Evolutionary conservation across 2,113 vertebrate species (phyloP), one percentile per base, ranked within the genome.

Genomic region (Sterna hirundo): DNA sequence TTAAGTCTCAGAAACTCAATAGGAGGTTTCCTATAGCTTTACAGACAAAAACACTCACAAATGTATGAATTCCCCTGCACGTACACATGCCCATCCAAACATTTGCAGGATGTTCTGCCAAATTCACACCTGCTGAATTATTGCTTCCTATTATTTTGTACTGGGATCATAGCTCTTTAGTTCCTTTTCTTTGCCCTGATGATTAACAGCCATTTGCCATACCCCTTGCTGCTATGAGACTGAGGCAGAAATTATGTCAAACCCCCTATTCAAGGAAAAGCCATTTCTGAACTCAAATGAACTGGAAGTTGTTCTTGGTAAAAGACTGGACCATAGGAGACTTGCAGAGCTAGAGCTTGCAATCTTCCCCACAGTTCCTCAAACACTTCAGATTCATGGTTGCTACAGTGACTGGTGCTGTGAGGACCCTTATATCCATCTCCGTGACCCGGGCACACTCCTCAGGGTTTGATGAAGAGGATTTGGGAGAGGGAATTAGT

Each of bases 221-320:
- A 4, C 51, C 78, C 44, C 42, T 91, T 76, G 46, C 38, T 92
- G 74, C 75, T 75, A 47, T 55, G 38, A 89, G 62, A 91, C 32
- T 65, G 58, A 76, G 82, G 69, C 15, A 77, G 68, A 94, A 95
- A 94, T 90, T 80, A 38, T 82, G 80, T 26, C 75, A 85, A 95
- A 89, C 13, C n/a, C 61, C 10, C 40, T 93, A 25, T 29, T 62
- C 30, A 70, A 23, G 10, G 36, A 92, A 89, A 64, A 87, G 61
- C 26, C 72, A 51, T 54, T 93, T 92, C n/a, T 91, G 81, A 94
- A 86, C 69, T 78, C 27, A 1, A 11, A 32, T 40, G 69, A 81
- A 49, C 1, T 72, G 12, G 66, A 93, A 81, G 44, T 32, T 76
- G 9, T 12, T 96, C 70, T 66, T 65, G 25, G 47, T 80, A 70